Conservation (phyloP, 2,888 invertebrate species). For the Hermodice carunculata region DNA sequence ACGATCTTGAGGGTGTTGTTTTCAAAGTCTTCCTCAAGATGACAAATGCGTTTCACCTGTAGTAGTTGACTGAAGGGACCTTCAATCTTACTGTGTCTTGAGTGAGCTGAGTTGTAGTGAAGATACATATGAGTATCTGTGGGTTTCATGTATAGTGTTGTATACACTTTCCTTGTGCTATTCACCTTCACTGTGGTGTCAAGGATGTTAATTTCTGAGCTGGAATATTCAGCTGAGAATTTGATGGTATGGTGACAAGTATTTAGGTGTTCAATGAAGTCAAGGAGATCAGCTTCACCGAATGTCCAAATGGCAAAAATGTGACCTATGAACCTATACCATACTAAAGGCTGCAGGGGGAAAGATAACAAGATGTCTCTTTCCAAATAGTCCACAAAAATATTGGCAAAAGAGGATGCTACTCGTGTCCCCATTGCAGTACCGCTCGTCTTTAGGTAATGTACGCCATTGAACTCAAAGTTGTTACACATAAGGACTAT, state of each 20-base stretch:
- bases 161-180: neutral
- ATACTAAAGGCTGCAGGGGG: neutral
- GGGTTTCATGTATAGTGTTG: neutral
- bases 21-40: too few species aligned
- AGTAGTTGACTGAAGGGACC: too few species aligned
- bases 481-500: too few species aligned
- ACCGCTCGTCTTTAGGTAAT: neutral
- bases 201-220: neutral
- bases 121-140: neutral
- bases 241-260: neutral
- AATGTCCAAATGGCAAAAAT: neutral
- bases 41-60: too few species aligned
- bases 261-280: neutral
- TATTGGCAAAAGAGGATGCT: slow-evolving; percentile 1
- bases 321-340: neutral
- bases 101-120: neutral
- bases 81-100: too few species aligned
- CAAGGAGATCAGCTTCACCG: neutral
- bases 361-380: neutral
- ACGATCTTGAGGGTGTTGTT: too few species aligned
- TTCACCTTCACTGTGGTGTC: neutral
- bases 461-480: neutral
- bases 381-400: neutral
- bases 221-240: neutral
- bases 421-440: slow-evolving; percentile 1